Conservation (phyloP, 2,888 invertebrate species). For the Oasisia sp. region DNA sequence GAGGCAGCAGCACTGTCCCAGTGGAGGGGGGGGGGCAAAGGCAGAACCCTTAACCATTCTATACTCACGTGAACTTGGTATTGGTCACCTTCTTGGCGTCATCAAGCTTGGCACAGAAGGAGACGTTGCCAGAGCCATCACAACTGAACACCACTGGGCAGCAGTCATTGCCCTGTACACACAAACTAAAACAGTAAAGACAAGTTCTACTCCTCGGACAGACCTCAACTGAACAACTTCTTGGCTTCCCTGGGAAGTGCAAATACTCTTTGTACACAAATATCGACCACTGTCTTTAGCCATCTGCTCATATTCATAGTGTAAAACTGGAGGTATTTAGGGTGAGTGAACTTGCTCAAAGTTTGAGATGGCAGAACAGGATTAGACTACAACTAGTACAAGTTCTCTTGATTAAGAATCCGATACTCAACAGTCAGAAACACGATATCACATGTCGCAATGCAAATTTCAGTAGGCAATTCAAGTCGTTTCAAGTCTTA, state of each 20-base stretch:
- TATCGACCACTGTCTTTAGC: too few species aligned
- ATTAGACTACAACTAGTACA: too few species aligned
- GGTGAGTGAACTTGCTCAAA: too few species aligned
- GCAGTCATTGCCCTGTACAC: slow-evolving; percentile 86
- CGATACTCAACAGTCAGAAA: not conserved
- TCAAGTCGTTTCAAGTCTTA: too few species aligned
- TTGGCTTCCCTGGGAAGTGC: too few species aligned
- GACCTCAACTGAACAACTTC: not conserved
- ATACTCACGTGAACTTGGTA: slow-evolving; percentile 39
- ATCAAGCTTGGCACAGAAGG: slow-evolving; percentile 87
- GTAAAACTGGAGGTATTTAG: too few species aligned
- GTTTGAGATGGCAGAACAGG: too few species aligned
- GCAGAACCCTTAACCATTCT: not conserved
- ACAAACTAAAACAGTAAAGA: slow-evolving; percentile 17
- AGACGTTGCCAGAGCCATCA: slow-evolving; percentile 77
- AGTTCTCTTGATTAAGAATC: not conserved
- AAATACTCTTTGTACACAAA: too few species aligned
- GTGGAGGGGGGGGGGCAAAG: too few species aligned
- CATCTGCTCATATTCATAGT: too few species aligned
- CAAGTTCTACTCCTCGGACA: not conserved
- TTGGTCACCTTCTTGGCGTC: slow-evolving; percentile 65
- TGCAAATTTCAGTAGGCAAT: too few species aligned
- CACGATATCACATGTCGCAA: not conserved
- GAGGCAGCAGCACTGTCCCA: too few species aligned
- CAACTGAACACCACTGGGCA: slow-evolving; percentile 89